Conservation (phyloP, 2,113 vertebrate genomes). For the Lagenorhynchus albirostris region DNA sequence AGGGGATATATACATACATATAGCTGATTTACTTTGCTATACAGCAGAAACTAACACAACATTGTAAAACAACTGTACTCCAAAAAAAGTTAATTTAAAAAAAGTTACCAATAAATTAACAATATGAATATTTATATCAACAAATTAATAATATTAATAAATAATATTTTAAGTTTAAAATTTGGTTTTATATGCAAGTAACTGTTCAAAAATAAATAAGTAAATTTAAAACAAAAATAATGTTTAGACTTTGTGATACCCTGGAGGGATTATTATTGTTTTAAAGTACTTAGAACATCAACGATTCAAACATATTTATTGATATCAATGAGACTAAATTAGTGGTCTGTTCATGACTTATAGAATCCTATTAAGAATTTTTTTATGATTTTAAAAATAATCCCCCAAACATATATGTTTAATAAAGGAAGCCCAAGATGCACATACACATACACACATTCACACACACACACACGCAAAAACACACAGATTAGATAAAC, state of each 20-base stretch:
- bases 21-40: too few species aligned
- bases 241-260: background rate
- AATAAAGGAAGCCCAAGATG: background rate
- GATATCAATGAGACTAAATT: background rate
- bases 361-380: background rate
- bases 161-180: background rate
- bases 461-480: background rate
- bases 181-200: background rate
- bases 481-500: background rate
- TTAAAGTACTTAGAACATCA: background rate
- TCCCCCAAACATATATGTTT: background rate
- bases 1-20: too few species aligned
- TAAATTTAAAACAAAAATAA: background rate
- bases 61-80: too few species aligned
- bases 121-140: background rate
- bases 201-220: background rate
- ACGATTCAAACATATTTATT: background rate
- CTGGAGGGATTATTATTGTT: background rate
- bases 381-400: background rate
- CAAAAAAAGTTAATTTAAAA: background rate
- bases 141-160: background rate
- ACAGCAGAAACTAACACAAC: too few species aligned
- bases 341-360: background rate
- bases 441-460: rapidly evolving
- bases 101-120: background rate